phyloP scores from a whole-genome alignment of 2,797 vertebrate species.

The Sebastes oblongus region DNA sequence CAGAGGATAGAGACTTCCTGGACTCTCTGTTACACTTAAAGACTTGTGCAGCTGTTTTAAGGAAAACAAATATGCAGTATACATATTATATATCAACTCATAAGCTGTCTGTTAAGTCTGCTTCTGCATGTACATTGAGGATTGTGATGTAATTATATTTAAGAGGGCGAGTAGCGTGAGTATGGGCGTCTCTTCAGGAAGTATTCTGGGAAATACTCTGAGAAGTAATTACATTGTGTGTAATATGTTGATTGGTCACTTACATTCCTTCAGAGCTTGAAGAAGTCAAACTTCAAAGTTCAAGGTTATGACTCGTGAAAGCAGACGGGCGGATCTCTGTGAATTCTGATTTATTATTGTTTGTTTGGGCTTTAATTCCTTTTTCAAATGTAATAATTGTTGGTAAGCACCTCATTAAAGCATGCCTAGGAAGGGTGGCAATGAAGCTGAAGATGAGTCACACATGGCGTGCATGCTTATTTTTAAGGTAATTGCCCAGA shows the following conservation, averaged over 20 bases:
- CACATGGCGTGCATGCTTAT: not conserved
- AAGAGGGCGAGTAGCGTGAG: constrained; percentile 5
- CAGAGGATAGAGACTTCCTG: not conserved
- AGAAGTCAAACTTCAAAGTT: not conserved
- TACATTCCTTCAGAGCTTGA: constrained; percentile 2
- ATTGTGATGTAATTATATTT: not conserved
- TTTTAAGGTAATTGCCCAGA: not conserved
- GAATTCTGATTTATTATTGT: not conserved
- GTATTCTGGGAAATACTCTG: constrained; percentile 31
- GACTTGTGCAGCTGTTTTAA: not conserved
- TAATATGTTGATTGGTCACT: constrained; percentile 28
- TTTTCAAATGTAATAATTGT: not conserved
- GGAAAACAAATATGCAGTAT: not conserved
- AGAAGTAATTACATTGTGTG: constrained; percentile 38
- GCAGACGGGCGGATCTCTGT: not conserved
- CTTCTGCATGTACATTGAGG: not conserved
- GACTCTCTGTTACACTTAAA: not conserved
- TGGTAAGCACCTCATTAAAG: not conserved
- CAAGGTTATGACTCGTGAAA: not conserved
- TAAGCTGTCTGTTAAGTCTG: not conserved
- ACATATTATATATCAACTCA: not conserved
- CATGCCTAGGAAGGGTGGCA: not conserved
- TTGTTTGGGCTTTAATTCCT: not conserved
- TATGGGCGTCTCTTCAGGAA: not conserved
- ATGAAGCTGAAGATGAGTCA: not conserved